Conservation (phyloP, 2,113 vertebrate genomes). For the Tetrao urogallus region DNA sequence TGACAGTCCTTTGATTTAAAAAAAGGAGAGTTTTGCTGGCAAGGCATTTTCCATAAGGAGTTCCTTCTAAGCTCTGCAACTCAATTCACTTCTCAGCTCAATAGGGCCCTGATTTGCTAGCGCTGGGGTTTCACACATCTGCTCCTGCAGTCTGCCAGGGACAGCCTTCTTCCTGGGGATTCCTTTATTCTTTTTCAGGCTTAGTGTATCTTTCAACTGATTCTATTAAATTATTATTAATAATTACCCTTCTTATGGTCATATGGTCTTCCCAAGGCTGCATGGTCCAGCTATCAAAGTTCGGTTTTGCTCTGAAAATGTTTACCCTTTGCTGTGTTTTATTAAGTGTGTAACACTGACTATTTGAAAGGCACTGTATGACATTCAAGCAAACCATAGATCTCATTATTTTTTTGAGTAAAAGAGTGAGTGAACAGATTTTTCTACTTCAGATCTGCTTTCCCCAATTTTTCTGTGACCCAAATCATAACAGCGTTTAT, state of each 20-base stretch:
- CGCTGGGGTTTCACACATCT: conserved; percentile 52
- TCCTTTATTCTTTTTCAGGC: not conserved
- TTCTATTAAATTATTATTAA: not conserved
- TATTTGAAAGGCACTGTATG: not conserved
- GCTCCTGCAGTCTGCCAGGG: not conserved
- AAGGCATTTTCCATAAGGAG: conserved; percentile 55
- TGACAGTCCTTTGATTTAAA: conserved; percentile 23
- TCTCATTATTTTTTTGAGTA: not conserved
- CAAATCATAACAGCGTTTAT: not conserved
- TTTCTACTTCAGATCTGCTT: not conserved
- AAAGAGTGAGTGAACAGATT: not conserved
- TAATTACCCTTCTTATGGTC: not conserved
- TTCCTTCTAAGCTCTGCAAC: conserved; percentile 41
- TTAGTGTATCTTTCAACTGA: not conserved
- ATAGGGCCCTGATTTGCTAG: conserved; percentile 63
- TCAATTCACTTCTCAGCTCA: conserved; percentile 42
- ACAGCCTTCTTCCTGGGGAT: not conserved
- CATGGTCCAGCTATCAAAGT: not conserved
- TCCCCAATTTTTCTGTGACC: not conserved
- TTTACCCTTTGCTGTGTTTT: not conserved
- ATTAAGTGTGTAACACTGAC: not conserved
- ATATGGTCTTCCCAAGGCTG: not conserved
- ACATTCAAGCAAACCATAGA: not conserved
- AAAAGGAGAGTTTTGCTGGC: conserved; percentile 24
- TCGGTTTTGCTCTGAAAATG: not conserved